Percentiles rank a stretch among this genome's conserved stretches.
phyloP scores from a whole-genome alignment of 1,140 invertebrate species.

The Penaeus japonicus region DNA sequence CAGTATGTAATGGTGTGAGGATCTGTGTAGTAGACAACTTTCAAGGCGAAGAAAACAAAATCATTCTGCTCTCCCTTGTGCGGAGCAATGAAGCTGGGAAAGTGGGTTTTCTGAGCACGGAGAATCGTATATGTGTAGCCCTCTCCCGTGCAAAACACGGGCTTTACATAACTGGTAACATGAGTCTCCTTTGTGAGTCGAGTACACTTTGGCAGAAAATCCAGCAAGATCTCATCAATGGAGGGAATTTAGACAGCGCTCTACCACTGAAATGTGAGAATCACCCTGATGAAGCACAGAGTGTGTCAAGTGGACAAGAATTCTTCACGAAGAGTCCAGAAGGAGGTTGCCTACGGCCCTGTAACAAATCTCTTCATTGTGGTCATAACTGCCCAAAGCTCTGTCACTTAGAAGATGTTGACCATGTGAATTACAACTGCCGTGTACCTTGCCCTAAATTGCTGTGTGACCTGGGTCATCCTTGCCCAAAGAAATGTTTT shows the following conservation, averaged over 20 bases:
- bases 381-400: slow-evolving; percentile 69
- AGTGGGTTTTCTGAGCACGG: slow-evolving; percentile 79
- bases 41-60: slow-evolving; percentile 86
- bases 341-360: slow-evolving; percentile 82
- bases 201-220: slow-evolving; percentile 66
- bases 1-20: slow-evolving; percentile 38
- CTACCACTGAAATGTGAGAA: slow-evolving; percentile 65
- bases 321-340: slow-evolving; percentile 70
- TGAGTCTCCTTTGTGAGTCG: slow-evolving; percentile 51
- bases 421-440: slow-evolving; percentile 66
- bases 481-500: slow-evolving; percentile 63
- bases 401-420: slow-evolving; percentile 66
- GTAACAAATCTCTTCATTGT: slow-evolving; percentile 74
- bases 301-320: slow-evolving; percentile 60
- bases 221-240: slow-evolving; percentile 47
- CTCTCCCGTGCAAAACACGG: slow-evolving; percentile 82
- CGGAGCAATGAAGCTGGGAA: slow-evolving; percentile 74
- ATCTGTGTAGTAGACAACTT: slow-evolving; percentile 81
- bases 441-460: slow-evolving; percentile 61
- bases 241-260: slow-evolving; percentile 58
- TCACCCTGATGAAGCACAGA: slow-evolving; percentile 62
- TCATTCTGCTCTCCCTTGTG: slow-evolving; percentile 84
- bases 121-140: slow-evolving; percentile 85
- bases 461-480: slow-evolving; percentile 66
- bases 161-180: slow-evolving; percentile 74